Base-by-base conservation (phyloP, 2,888 invertebrate species). In the Anodontia alba region DNA sequence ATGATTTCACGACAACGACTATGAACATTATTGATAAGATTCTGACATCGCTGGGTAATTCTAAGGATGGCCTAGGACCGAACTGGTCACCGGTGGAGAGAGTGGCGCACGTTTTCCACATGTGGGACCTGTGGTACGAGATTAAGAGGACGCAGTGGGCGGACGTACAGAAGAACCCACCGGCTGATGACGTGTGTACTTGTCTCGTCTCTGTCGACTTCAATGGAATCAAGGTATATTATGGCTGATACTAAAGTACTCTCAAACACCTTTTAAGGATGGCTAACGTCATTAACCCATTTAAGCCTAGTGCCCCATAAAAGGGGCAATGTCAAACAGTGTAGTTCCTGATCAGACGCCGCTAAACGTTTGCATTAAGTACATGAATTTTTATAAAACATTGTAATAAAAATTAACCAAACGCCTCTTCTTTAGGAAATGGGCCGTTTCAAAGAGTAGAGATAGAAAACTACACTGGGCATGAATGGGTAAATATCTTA, bases 31-130 rank as follows among this genome's bases (percentile, higher is more conserved):
- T 91, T 8, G 90, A 90, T 70, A 88, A 86, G 31, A 88, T 92
- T 54, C 80, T 92, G 49, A 86, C 88, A 5, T 81, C 83, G 3
- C 78, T 92, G 7, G 92, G 91, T 7, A 82, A 84, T 23, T 75
- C 89, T 10, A 84, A 88, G 68, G 92, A 92, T 67, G 92, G 92
- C 10, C 87, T 92, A 12, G 91, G 91, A 26, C 83, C 88, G 17
- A 83, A 90, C 84, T 92, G 92, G 92, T 91, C 92, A 0, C 86
- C 91, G 10, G 80, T 90, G 0, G 92, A 92, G 76, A 76, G 92
- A 33, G 84, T 92, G 15, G 92, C 87, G 1, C 92, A 92, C 62
- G 80, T 86, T 15, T 91, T 92, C 80, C 92, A 92, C 74, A 92
- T 92, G 92, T 86, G 86, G 88, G 92, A 92, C 68, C 78, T 91